Evolutionary conservation across 2,888 invertebrate genomes (phyloP).

Genomic region (Synergus laeviventris): DNA sequence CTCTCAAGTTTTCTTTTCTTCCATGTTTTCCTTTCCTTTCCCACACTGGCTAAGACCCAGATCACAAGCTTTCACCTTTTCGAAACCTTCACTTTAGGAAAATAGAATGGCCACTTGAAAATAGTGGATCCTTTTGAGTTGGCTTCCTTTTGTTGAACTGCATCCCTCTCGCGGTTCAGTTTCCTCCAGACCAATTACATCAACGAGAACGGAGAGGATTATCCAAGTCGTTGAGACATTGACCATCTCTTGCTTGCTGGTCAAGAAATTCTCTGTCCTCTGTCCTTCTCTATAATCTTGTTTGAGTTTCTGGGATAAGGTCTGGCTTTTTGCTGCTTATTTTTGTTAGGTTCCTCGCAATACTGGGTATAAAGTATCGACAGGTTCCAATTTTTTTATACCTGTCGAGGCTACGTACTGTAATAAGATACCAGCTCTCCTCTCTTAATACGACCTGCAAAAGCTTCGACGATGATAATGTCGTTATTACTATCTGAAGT

Average conservation of each 20-base stretch:
- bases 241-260: conserved; percentile 16
- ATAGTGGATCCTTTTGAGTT: conserved; percentile 8
- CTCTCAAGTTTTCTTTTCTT: background rate
- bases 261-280: conserved; percentile 31
- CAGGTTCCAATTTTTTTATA: conserved; percentile 30
- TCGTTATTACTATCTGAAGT: conserved; percentile 25
- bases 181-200: conserved; percentile 28
- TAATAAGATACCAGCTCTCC: conserved; percentile 20
- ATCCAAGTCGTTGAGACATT: conserved; percentile 23
- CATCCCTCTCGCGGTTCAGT: conserved; percentile 4
- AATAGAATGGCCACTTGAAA: conserved; percentile 19
- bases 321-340: conserved; percentile 27
- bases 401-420: conserved; percentile 8
- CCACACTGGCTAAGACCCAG: background rate
- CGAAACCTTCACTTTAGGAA: background rate
- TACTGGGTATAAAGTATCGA: conserved; percentile 28
- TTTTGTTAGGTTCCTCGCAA: conserved; percentile 25
- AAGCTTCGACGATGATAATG: conserved; percentile 20
- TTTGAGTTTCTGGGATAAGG: conserved; percentile 31
- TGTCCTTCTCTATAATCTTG: conserved; percentile 29
- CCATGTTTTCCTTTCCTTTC: background rate
- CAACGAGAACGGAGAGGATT: conserved; percentile 21
- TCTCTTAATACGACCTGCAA: conserved; percentile 27
- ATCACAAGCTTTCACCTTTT: background rate
- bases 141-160: conserved; percentile 23